Percentiles rank a stretch among this genome's conserved stretches.
Evolutionary conservation across 2,888 invertebrate genomes (phyloP).

Genomic region (Leptopilina syphax): DNA sequence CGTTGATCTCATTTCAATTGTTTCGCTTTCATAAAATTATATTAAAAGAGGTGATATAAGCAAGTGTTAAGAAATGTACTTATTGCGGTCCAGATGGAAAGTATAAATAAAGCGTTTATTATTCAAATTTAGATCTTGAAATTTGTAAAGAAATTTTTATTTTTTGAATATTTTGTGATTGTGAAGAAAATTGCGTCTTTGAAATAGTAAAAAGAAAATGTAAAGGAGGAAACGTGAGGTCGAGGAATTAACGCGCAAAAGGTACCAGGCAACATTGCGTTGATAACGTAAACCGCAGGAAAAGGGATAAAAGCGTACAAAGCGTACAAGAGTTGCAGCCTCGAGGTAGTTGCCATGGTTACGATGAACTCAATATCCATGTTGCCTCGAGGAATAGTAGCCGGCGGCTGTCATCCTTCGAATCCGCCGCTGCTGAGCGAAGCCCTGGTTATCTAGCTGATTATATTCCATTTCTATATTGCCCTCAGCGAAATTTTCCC

Average conservation of each 20-base stretch:
- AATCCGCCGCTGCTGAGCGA: constrained; percentile 72
- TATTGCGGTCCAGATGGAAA: constrained; percentile 47
- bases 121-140: constrained; percentile 17
- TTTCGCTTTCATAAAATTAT: constrained; percentile 52
- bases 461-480: constrained; percentile 76
- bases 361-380: constrained; percentile 76
- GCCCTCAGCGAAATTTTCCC: constrained; percentile 62
- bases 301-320: constrained; percentile 67
- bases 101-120: constrained; percentile 55
- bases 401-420: constrained; percentile 75
- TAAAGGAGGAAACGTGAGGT: constrained; percentile 31
- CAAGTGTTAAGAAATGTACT: constrained; percentile 46
- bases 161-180: background rate
- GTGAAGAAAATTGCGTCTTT: too few relatives aligned
- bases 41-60: constrained; percentile 16
- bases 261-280: constrained; percentile 59
- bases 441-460: constrained; percentile 68
- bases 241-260: constrained; percentile 55
- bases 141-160: background rate
- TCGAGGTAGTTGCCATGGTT: constrained; percentile 73
- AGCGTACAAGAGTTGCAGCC: constrained; percentile 73
- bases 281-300: constrained; percentile 70
- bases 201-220: constrained; percentile 1
- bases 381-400: constrained; percentile 64
- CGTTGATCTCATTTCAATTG: constrained; percentile 56